phyloP scores from a whole-genome alignment of 2,113 vertebrate species.

The Uropsilus gracilis region DNA sequence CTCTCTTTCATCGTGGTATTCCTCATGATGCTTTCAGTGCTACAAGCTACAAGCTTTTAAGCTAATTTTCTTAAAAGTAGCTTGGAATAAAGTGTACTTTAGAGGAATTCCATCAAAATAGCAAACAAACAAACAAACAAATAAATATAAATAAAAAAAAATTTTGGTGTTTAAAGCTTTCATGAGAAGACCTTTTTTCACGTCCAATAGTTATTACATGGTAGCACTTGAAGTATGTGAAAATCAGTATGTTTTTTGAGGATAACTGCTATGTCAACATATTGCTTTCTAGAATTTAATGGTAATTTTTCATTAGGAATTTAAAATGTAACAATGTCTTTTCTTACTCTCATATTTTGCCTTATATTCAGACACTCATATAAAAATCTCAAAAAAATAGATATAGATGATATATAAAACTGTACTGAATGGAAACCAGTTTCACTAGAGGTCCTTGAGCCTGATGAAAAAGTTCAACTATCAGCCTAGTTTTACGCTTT shows the following conservation, averaged over 20 bases:
- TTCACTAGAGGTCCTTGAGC: background rate
- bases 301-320: background rate
- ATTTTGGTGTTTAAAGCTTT: background rate
- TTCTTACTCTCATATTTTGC: background rate
- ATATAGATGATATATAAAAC: background rate
- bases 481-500: background rate
- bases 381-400: background rate
- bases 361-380: slow-evolving; percentile 3
- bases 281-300: slow-evolving; percentile 19
- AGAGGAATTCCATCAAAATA: background rate
- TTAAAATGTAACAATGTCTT: background rate
- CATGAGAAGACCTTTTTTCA: background rate
- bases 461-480: background rate
- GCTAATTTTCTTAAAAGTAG: background rate
- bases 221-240: background rate
- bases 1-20: background rate
- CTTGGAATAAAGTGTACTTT: background rate
- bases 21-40: background rate
- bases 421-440: background rate
- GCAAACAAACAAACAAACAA: background rate
- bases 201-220: background rate
- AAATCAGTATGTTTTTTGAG: background rate
- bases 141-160: background rate
- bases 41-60: background rate
- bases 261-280: background rate